Evolutionary conservation across 2,113 vertebrate species (phyloP).

Genomic region (Mesembrinibis cayennensis): DNA sequence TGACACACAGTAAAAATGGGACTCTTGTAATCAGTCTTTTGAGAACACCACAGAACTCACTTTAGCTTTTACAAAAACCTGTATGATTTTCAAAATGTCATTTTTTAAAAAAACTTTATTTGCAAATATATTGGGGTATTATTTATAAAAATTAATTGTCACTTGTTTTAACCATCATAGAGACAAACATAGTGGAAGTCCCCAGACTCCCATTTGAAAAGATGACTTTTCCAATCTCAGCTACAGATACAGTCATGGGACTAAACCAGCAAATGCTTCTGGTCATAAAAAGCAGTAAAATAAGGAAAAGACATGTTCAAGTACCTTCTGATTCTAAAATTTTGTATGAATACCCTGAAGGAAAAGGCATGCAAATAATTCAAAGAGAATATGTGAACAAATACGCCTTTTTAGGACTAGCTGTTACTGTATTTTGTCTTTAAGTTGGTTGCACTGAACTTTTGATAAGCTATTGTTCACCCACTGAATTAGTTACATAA

Average conservation of each 20-base stretch:
- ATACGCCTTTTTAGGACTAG: neutral
- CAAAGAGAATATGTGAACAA: neutral
- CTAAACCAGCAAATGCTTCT: neutral
- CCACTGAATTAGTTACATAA: neutral
- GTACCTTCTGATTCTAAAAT: neutral
- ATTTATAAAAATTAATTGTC: neutral
- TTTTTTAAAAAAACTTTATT: neutral
- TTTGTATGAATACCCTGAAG: neutral
- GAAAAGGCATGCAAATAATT: neutral
- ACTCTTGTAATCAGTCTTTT: neutral
- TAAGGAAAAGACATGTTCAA: neutral
- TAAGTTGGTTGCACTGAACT: neutral
- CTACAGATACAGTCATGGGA: neutral
- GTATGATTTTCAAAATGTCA: neutral
- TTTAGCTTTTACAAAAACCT: neutral
- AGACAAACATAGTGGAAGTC: neutral
- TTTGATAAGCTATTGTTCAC: neutral
- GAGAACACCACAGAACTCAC: neutral
- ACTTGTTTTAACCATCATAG: neutral
- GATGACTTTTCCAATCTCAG: neutral
- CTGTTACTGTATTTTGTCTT: neutral
- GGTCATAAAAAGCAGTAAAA: neutral
- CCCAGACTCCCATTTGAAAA: neutral
- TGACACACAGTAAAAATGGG: neutral
- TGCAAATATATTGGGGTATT: neutral